phyloP scores from a whole-genome alignment of 2,797 vertebrate species.

The Coccyzus lansbergi region DNA sequence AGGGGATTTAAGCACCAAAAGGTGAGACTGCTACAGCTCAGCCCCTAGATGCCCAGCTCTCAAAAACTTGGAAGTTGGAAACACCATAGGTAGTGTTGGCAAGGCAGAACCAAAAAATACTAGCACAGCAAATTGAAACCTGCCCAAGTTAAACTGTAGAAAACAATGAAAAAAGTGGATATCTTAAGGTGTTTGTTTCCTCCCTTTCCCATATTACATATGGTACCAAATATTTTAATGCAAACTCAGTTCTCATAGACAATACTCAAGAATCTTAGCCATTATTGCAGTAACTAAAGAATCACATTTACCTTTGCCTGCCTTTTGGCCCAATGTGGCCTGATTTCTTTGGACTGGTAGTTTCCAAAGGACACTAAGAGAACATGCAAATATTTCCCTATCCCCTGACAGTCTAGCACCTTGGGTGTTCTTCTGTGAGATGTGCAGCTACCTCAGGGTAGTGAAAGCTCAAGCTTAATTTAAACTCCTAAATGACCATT shows the following conservation, averaged over 20 bases:
- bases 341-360: background rate
- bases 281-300: background rate
- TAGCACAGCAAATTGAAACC: background rate
- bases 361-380: background rate
- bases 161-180: background rate
- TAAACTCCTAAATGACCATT: background rate
- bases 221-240: background rate
- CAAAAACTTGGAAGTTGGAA: background rate
- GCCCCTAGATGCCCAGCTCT: background rate
- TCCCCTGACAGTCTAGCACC: background rate
- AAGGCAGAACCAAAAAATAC: background rate
- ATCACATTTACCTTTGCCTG: background rate
- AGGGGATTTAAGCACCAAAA: background rate
- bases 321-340: background rate
- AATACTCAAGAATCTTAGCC: background rate
- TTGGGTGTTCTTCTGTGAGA: background rate
- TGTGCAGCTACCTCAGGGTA: background rate
- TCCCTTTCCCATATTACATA: background rate
- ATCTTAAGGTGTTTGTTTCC: rapidly evolving
- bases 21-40: background rate
- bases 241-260: background rate
- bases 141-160: background rate
- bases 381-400: background rate
- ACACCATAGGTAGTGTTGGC: background rate
- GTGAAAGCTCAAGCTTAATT: background rate